Conservation (phyloP, 2,888 invertebrate species). For the Coenonympha glycerion region DNA sequence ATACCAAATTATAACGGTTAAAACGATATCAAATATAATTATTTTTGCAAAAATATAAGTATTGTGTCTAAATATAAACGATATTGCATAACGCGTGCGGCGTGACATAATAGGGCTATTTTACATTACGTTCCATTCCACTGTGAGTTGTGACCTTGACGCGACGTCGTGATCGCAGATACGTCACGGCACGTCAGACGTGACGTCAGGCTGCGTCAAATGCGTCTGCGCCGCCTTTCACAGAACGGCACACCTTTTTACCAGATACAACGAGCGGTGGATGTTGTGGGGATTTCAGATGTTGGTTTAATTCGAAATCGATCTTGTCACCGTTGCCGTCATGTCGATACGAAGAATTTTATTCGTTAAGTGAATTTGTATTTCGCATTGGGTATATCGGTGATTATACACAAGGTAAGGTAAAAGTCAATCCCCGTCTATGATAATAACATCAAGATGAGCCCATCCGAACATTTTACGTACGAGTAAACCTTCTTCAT, state of each 20-base stretch:
- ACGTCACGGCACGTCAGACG: constrained; percentile 34
- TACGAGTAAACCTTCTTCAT: no score
- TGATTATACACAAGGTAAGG: no score
- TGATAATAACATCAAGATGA: no score
- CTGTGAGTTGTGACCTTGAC: constrained; percentile 47
- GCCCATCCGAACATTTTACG: no score
- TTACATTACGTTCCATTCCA: constrained; percentile 39
- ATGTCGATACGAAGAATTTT: neutral
- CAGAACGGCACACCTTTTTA: constrained; percentile 30
- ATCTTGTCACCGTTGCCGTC: constrained; percentile 2
- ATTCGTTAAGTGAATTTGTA: no score
- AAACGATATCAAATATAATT: neutral
- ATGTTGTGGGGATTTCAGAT: constrained; percentile 15
- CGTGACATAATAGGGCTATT: constrained; percentile 44
- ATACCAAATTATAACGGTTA: no score
- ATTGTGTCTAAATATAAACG: constrained; percentile 21
- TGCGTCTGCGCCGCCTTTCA: constrained; percentile 33
- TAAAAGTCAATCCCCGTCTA: no score
- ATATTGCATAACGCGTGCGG: constrained; percentile 41
- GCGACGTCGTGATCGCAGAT: constrained; percentile 17
- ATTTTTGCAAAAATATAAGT: neutral
- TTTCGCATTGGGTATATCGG: neutral
- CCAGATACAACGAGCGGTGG: constrained; percentile 23
- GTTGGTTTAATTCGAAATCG: constrained; percentile 7
- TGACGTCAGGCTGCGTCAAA: constrained; percentile 26